Conservation (phyloP, 2,888 invertebrate species). For the Cantharis rufa region DNA sequence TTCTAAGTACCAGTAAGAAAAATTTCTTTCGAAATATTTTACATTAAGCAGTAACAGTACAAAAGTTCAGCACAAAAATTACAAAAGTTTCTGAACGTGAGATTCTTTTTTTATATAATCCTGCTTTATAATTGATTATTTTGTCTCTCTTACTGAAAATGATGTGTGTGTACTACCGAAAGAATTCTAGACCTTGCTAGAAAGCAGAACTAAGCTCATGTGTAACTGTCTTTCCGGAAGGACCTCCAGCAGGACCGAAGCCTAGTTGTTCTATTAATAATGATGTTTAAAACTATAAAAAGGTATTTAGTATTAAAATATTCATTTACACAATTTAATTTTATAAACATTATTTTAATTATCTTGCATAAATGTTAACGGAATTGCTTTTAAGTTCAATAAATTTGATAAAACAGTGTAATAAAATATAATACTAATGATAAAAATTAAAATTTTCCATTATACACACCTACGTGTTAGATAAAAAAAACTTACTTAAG, state of each 20-base stretch:
- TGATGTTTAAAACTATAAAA: background rate
- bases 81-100: no score
- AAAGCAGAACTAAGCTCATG: background rate
- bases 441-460: background rate
- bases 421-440: background rate
- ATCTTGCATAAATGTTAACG: background rate
- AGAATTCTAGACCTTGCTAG: background rate
- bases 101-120: no score
- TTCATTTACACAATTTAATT: background rate
- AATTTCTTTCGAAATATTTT: no score
- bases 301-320: background rate
- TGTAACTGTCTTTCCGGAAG: background rate
- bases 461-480: background rate
- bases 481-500: background rate
- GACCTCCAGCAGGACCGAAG: background rate
- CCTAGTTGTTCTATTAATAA: background rate
- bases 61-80: no score
- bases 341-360: background rate
- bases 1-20: no score
- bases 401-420: background rate
- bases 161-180: background rate
- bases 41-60: no score
- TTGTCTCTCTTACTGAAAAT: background rate
- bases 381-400: background rate
- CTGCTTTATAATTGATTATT: background rate